Percentiles rank a stretch among this genome's conserved stretches.
phyloP scores from a whole-genome alignment of 2,797 vertebrate genomes.

The Buceros bicornis region DNA sequence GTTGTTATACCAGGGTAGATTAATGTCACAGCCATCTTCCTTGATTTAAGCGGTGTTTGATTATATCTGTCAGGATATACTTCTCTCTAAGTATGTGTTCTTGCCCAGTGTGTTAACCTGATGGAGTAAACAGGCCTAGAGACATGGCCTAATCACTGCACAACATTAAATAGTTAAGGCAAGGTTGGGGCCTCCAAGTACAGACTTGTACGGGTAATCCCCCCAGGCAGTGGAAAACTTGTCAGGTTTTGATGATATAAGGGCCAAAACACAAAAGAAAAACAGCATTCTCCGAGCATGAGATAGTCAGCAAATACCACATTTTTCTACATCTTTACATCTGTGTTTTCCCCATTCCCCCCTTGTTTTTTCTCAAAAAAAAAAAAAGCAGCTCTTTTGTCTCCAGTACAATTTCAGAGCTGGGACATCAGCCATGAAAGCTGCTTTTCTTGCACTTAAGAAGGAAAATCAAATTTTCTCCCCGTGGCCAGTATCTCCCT shows the following conservation, averaged over 20 bases:
- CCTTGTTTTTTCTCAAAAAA: too few species aligned
- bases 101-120: conserved; percentile 66
- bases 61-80: conserved; percentile 65
- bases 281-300: background rate
- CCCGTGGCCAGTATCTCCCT: background rate
- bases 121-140: conserved; percentile 62
- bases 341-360: too few species aligned
- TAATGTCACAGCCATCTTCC: conserved; percentile 55
- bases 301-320: background rate
- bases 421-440: background rate
- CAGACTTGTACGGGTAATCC: background rate
- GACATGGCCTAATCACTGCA: conserved; percentile 45
- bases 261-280: conserved; percentile 11
- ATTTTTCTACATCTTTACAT: background rate
- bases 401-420: background rate
- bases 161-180: conserved; percentile 59
- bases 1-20: conserved; percentile 63
- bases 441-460: background rate
- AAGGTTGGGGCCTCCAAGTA: conserved; percentile 47
- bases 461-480: background rate
- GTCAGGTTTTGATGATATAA: conserved; percentile 11
- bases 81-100: conserved; percentile 42
- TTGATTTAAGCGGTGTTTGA: conserved; percentile 71
- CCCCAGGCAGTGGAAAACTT: background rate
- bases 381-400: background rate